Evolutionary conservation across 2,888 invertebrate genomes (phyloP), one percentile per base, ranked within the genome.

Genomic region (Agonum fuliginosum): DNA sequence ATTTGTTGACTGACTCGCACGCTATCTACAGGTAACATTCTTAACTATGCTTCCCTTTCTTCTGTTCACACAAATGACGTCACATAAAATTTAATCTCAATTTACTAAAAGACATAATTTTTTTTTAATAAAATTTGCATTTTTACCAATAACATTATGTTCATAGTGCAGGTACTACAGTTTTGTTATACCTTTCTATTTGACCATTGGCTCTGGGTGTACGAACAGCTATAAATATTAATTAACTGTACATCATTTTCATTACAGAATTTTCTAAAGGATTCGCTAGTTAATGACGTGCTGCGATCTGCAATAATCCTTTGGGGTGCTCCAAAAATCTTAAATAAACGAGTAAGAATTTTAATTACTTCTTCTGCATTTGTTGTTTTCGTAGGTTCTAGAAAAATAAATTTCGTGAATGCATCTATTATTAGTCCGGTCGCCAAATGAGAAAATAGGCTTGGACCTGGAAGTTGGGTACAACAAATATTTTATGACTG

Each of bases 131-230:
- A n/a, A n/a, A n/a, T n/a, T n/a, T n/a, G n/a, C n/a, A n/a, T n/a
- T n/a, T n/a, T n/a, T n/a, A n/a, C n/a, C n/a, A n/a, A n/a, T n/a
- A n/a, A n/a, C n/a, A n/a, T n/a, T n/a, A n/a, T n/a, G n/a, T n/a
- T n/a, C n/a, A n/a, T n/a, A n/a, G n/a, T 10, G 71, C 62, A 10
- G 78, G 78, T 43, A 78, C 43, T 6, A 78, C 71, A 10, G 46
- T 71, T 12, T 41, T 54, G 19, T 78, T 72, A 8, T 58, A 78
- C 5, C 78, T 22, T 34, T 78, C 78, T 12, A 71, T 43, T 30
- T 78, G 78, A 30, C 30, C 30, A 30, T 30, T 30, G 3, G 3
- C 6, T 8, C 30, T 30, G 3, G 30, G 30, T 30, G 30, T 30
- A 8, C 30, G 30, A 5, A 30, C 30, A 30, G 51, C 51, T 51